Conservation (phyloP, 2,888 invertebrate genomes). For the Microplitis manilae region DNA sequence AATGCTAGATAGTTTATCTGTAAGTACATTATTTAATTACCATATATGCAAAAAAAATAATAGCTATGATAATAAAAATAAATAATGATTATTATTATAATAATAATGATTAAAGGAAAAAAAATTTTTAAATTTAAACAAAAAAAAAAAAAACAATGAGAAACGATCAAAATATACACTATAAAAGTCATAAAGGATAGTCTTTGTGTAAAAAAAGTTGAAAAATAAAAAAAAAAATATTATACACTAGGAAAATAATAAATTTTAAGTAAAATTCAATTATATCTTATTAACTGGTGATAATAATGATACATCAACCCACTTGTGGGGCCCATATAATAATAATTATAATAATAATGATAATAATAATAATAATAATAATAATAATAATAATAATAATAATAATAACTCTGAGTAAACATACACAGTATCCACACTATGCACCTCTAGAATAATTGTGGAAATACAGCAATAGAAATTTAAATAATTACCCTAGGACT, state of each 20-base stretch:
- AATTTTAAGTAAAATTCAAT: conserved; percentile 61
- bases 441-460: conserved; percentile 50
- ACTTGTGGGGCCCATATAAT: neutral
- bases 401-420: conserved; percentile 6
- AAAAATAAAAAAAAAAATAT: conserved; percentile 50
- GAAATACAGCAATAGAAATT: conserved; percentile 48
- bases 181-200: conserved; percentile 11
- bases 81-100: conserved; percentile 11
- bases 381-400: conserved; percentile 25
- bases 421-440: conserved; percentile 43
- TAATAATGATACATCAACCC: conserved; percentile 10
- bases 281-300: conserved; percentile 53
- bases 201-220: conserved; percentile 15
- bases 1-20: conserved; percentile 2
- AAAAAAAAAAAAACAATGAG: conserved; percentile 21
- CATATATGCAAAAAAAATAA: conserved; percentile 31
- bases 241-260: conserved; percentile 51
- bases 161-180: conserved; percentile 25
- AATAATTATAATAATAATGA: neutral
- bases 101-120: neutral
- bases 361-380: neutral
- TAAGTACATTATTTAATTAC: conserved; percentile 6
- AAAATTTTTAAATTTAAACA: neutral
- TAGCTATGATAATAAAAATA: conserved; percentile 27
- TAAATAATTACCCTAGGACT: conserved; percentile 32